Percentiles rank a stretch among this genome's conserved stretches.
These are phyloP conservation scores for Bimastos eiseni DNA, from an alignment of 2,888 invertebrate species.

Conservation along the genomic window DNA sequence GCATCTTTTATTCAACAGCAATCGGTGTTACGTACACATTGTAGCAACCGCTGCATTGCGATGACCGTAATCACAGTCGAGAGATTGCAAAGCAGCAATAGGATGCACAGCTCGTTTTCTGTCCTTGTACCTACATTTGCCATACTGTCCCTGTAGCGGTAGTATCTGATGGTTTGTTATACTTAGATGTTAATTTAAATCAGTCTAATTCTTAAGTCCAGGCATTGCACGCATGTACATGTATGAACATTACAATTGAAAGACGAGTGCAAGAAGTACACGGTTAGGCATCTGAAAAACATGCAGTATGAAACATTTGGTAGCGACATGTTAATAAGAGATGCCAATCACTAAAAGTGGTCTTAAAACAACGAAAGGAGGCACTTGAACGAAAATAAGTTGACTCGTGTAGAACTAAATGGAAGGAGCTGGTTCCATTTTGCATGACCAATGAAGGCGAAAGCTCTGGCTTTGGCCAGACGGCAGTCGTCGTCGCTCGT, in stretches of 20 bases:
- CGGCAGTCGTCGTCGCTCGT: no score
- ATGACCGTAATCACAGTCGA: no score
- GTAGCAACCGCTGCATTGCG: not conserved
- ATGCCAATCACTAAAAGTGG: not conserved
- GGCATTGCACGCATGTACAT: not conserved
- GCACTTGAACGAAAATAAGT: no score
- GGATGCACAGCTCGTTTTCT: not conserved
- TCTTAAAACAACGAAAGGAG: no score
- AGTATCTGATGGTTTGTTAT: not conserved
- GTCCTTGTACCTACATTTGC: not conserved
- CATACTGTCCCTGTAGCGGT: not conserved
- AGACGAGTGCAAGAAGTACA: no score
- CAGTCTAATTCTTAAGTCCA: not conserved
- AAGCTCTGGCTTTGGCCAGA: no score
- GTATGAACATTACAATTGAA: not conserved
- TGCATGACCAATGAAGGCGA: no score
- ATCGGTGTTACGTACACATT: not conserved
- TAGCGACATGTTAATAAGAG: no score
- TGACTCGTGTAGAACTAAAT: no score
- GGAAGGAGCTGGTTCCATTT: no score
- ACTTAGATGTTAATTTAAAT: not conserved
- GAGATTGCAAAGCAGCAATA: not conserved
- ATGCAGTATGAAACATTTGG: no score
- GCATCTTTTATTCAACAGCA: constrained; percentile 13
- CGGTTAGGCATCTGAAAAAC: no score